Percentiles rank a stretch among this genome's conserved stretches.
Evolutionary conservation across 2,888 invertebrate species (phyloP).

Genomic region (Xylocampa areola): DNA sequence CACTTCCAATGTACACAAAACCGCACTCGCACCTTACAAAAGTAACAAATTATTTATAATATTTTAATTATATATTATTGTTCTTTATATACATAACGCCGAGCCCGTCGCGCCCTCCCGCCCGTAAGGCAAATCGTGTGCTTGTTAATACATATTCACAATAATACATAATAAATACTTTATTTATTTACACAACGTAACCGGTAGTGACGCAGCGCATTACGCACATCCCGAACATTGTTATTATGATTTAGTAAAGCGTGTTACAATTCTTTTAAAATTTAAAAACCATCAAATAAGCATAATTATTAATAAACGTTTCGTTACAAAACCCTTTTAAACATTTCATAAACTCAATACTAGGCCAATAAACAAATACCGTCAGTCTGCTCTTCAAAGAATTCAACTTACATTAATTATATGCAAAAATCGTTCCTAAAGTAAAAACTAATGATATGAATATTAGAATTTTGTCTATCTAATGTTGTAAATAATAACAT

Average conservation of each 20-base stretch:
- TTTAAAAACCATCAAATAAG: constrained; percentile 71
- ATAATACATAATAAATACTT: constrained; percentile 74
- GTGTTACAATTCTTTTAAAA: constrained; percentile 73
- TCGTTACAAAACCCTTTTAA: constrained; percentile 61
- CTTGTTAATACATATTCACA: constrained; percentile 77
- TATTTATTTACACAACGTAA: constrained; percentile 86
- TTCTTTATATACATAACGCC: constrained; percentile 86
- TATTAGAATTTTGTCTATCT: constrained; percentile 88
- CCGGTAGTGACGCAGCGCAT: constrained; percentile 78
- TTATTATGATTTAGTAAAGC: constrained; percentile 82
- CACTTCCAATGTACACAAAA: constrained; percentile 78
- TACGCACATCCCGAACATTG: constrained; percentile 79
- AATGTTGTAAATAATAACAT: constrained; percentile 79
- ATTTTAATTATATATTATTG: constrained; percentile 80
- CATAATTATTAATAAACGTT: constrained; percentile 59
- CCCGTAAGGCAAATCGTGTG: constrained; percentile 80
- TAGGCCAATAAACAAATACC: constrained; percentile 79
- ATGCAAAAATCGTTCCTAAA: constrained; percentile 83
- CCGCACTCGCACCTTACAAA: constrained; percentile 84
- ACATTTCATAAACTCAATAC: constrained; percentile 77
- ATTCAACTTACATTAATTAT: constrained; percentile 77
- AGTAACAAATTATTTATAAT: constrained; percentile 86
- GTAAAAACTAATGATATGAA: constrained; percentile 90
- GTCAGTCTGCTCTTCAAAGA: constrained; percentile 75
- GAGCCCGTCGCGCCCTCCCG: constrained; percentile 78